These are phyloP conservation scores for Clanis bilineata DNA, from an alignment of 2,888 invertebrate species.

Conservation along the genomic window DNA sequence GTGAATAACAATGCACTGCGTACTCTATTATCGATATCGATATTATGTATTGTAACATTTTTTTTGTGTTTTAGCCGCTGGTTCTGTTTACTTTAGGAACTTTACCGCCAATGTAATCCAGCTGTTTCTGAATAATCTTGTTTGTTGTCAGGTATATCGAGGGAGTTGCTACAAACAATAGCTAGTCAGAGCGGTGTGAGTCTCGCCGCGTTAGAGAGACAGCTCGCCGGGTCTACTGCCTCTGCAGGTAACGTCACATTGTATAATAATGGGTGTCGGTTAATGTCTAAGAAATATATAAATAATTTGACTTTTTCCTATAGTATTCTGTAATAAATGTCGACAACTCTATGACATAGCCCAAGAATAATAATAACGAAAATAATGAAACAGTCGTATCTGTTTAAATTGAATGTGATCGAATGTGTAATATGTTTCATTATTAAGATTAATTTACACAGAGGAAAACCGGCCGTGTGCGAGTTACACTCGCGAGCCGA, in stretches of 20 bases:
- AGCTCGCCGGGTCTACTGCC: slow-evolving; percentile 64
- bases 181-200: slow-evolving; percentile 79
- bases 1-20: too few species aligned
- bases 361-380: too few species aligned
- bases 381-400: too few species aligned
- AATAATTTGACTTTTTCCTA: too few species aligned
- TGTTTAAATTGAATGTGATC: background rate
- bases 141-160: slow-evolving; percentile 63
- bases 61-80: too few species aligned
- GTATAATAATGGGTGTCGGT: background rate
- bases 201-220: slow-evolving; percentile 71
- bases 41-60: too few species aligned
- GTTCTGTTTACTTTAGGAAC: too few species aligned
- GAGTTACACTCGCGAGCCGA: background rate
- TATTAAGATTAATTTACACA: background rate
- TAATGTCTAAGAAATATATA: background rate
- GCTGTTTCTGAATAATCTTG: background rate
- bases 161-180: slow-evolving; percentile 75
- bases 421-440: background rate
- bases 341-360: too few species aligned
- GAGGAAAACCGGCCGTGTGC: background rate
- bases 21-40: background rate
- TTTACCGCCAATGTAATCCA: too few species aligned
- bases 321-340: too few species aligned
- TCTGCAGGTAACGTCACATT: slow-evolving; percentile 36